phyloP scores from a whole-genome alignment of 2,797 vertebrate genomes.

The Erpetoichthys calabaricus region DNA sequence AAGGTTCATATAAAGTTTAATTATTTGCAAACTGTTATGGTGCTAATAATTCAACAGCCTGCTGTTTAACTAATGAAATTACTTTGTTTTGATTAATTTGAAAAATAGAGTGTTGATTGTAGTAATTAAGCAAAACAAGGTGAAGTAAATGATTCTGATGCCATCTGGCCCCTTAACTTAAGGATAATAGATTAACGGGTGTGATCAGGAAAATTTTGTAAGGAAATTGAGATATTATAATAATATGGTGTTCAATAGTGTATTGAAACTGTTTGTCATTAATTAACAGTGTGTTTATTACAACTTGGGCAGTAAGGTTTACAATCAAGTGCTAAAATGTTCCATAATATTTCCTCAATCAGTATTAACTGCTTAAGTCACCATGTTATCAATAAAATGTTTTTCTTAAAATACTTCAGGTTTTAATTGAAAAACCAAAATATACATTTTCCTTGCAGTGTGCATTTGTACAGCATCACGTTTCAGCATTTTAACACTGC shows the following conservation, averaged over 20 bases:
- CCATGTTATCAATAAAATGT: background rate
- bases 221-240: constrained; percentile 63
- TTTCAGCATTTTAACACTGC: too few relatives aligned
- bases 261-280: constrained; percentile 7
- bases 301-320: background rate
- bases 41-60: constrained; percentile 71
- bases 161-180: constrained; percentile 87
- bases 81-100: constrained; percentile 98
- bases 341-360: background rate
- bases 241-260: constrained; percentile 23
- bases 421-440: too few relatives aligned
- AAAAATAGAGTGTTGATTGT: constrained; percentile 97
- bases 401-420: background rate
- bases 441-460: too few relatives aligned
- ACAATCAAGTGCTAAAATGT: background rate
- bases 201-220: constrained; percentile 76
- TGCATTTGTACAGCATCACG: too few relatives aligned
- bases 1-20: constrained; percentile 78
- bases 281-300: background rate
- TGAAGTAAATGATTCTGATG: constrained; percentile 87
- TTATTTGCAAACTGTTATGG: constrained; percentile 75
- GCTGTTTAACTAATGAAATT: constrained; percentile 84
- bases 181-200: constrained; percentile 75
- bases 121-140: constrained; percentile 98
- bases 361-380: background rate